Conservation (phyloP, 2,797 vertebrate genomes). For the Pseudochirops corinnae region DNA sequence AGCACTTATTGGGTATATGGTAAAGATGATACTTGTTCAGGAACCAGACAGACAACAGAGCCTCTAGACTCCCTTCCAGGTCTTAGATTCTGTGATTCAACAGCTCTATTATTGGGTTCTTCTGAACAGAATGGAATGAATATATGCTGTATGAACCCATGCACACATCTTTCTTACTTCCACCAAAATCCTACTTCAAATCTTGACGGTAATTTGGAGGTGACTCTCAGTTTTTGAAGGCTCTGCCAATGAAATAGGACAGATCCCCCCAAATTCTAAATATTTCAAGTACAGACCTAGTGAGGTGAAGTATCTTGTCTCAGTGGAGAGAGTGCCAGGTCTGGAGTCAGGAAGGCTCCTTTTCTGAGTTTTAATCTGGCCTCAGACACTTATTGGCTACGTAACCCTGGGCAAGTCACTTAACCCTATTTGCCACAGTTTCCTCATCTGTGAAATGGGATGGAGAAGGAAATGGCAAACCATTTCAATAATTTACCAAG, state of each 20-base stretch:
- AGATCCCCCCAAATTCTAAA: not conserved
- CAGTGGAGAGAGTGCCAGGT: not conserved
- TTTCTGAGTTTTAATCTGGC: not conserved
- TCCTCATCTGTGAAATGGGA: not conserved
- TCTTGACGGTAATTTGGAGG: not conserved
- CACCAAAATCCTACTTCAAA: not conserved
- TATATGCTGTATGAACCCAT: not conserved
- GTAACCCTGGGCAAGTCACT: not conserved
- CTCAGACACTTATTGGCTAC: not conserved
- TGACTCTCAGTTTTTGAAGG: not conserved
- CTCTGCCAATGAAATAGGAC: not conserved
- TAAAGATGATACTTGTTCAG: not conserved
- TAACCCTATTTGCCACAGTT: not conserved
- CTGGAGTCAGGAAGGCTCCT: not conserved
- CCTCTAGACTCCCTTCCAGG: not conserved
- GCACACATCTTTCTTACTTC: not conserved
- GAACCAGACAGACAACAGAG: not conserved
- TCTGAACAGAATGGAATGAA: not conserved
- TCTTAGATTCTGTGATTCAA: not conserved
- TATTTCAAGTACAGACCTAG: not conserved
- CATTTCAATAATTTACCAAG: not conserved
- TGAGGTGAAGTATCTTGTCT: not conserved
- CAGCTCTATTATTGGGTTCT: not conserved
- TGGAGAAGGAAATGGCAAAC: not conserved
- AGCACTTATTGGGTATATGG: not conserved